These are phyloP conservation scores for Tenthredo distinguenda DNA, from an alignment of 2,888 invertebrate species.

Conservation along the genomic window DNA sequence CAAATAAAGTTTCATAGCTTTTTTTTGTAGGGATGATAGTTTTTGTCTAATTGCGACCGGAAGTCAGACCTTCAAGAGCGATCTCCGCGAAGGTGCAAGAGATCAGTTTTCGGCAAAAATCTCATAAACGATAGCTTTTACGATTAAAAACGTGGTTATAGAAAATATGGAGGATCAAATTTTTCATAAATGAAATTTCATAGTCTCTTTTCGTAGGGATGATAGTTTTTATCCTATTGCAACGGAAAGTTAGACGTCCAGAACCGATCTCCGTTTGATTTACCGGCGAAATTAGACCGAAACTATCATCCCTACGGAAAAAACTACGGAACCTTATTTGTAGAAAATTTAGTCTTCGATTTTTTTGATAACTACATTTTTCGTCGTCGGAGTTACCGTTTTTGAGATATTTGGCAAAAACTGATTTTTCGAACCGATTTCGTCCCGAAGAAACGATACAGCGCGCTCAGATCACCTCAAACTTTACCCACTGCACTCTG, in stretches of 20 bases:
- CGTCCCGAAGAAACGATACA: no score
- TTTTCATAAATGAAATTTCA: neutral
- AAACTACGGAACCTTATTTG: neutral
- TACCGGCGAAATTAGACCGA: neutral
- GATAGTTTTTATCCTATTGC: neutral
- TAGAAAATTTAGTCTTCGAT: neutral
- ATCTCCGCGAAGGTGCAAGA: neutral
- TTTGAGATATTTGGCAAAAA: neutral
- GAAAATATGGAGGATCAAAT: neutral
- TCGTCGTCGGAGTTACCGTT: neutral
- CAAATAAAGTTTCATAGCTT: neutral
- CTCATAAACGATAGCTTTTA: neutral
- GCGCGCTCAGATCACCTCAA: no score
- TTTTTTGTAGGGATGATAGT: neutral
- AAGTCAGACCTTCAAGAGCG: neutral
- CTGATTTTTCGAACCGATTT: no score
- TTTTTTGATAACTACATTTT: no score
- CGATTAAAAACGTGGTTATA: neutral
- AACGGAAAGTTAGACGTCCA: neutral
- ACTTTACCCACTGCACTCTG: no score
- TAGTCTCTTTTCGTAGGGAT: neutral
- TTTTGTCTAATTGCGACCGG: neutral
- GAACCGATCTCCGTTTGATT: neutral
- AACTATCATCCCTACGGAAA: neutral
- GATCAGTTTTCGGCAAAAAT: neutral